Base-by-base conservation (phyloP, 2,797 vertebrate species). In the Macrochelys suwanniensis region DNA sequence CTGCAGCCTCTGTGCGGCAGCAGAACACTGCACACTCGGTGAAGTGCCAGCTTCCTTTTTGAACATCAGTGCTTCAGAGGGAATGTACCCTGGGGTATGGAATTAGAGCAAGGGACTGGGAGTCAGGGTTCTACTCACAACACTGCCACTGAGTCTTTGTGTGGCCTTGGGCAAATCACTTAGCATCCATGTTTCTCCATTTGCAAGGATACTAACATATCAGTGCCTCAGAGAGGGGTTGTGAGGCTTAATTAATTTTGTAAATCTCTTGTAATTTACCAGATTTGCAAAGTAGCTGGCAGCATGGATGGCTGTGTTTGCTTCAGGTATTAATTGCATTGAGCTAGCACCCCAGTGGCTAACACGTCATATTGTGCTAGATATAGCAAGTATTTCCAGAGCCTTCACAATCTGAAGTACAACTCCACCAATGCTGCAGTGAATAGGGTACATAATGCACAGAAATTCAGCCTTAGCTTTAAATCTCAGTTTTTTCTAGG, bases 1-100 rank as follows among this genome's bases (percentile, higher is more conserved):
- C 88, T 25, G 78, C 83, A 91, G 89, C 95, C 96, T 97, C 94
- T 93, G 92, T 17, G 95, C 33, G 94, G 95, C 96, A 97, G 96
- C 94, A 97, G 89, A 96, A 87, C 90, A 90, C 61, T 87, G 56
- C 51, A 1, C 0, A 8, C 77, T 49, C 5, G 37, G 37, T 13
- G 50, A 90, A 50, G 53, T 37, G 89, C 1, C 61, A 42, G 59
- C 47, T 31, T 42, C 49, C 74, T 37, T 4, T 54, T n/a, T 42
- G 6, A 81, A 17, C 4, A 61, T 49, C 49, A 31, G 68, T 2
- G 23, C 25, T 68, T 78, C 56, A 71, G 49, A 61, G 45, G 37
- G 37, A 59, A 71, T 4, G 13, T 61, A 13, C 33, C 6, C 4
- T 57, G 28, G 26, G 50, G 59, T 45, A 45, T 74, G 42, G 37